phyloP scores from a whole-genome alignment of 2,797 vertebrate species.

The Odontamblyopus rebecca region DNA sequence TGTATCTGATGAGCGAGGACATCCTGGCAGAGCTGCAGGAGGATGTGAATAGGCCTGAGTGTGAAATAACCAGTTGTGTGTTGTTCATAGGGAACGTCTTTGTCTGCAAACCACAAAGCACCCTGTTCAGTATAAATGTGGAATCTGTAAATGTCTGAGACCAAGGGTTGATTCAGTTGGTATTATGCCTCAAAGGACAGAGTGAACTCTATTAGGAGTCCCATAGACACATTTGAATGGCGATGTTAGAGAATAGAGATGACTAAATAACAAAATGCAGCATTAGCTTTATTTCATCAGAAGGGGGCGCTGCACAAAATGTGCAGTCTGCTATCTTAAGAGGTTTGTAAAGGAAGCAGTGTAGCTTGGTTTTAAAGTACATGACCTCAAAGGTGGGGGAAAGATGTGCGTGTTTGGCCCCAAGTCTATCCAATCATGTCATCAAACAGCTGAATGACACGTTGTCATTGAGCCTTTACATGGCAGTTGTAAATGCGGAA shows the following conservation, averaged over 20 bases:
- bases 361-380: background rate
- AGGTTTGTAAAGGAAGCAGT: background rate
- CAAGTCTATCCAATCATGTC: background rate
- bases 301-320: background rate
- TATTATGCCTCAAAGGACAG: constrained; percentile 4
- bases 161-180: constrained; percentile 1
- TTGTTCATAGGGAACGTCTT: constrained; percentile 50
- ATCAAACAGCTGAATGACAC: background rate
- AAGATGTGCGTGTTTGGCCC: background rate
- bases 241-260: background rate
- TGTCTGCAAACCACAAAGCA: constrained; percentile 52
- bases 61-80: constrained; percentile 53
- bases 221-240: background rate
- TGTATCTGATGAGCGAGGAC: constrained; percentile 25
- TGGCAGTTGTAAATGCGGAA: background rate
- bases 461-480: background rate
- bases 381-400: background rate
- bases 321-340: background rate
- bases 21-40: constrained; percentile 42
- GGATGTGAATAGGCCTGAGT: constrained; percentile 43
- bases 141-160: constrained; percentile 52
- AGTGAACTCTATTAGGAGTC: constrained; percentile 17
- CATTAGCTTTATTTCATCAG: background rate
- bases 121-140: constrained; percentile 53
- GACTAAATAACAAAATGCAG: background rate